These are phyloP conservation scores for Leucania comma DNA, from an alignment of 2,888 invertebrate species.

Conservation along the genomic window DNA sequence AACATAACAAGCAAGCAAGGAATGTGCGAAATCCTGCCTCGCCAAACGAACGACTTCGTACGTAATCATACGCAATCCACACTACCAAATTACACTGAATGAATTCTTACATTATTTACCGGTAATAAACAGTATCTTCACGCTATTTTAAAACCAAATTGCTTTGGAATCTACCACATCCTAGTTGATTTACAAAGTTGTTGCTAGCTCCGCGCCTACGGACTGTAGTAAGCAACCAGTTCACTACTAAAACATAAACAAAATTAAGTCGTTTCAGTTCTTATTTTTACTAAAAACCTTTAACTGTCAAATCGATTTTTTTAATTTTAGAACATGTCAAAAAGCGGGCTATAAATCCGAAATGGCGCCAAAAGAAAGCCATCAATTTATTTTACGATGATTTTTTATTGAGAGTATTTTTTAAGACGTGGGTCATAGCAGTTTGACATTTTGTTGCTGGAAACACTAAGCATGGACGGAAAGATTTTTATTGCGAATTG, in stretches of 20 bases:
- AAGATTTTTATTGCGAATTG: conserved; percentile 62
- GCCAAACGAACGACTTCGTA: conserved; percentile 70
- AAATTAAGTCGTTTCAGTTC: conserved; percentile 1
- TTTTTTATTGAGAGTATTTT: conserved; percentile 56
- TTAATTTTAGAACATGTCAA: conserved; percentile 62
- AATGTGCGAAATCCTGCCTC: conserved; percentile 61
- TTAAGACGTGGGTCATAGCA: conserved; percentile 48
- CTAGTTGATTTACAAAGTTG: conserved; percentile 17
- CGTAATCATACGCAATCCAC: conserved; percentile 74
- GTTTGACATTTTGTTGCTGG: conserved; percentile 59
- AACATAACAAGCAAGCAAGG: conserved; percentile 52
- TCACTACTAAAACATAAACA: conserved; percentile 10
- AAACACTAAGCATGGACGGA: conserved; percentile 40
- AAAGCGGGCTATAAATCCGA: conserved; percentile 77
- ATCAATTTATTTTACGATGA: conserved; percentile 81
- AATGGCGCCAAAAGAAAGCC: conserved; percentile 81
- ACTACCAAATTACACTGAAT: conserved; percentile 66
- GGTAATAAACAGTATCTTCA: conserved; percentile 67
- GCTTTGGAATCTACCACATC: conserved; percentile 1
- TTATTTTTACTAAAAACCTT: conserved; percentile 12
- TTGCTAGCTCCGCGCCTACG: neutral
- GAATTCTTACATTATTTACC: conserved; percentile 73
- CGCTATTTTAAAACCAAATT: conserved; percentile 19
- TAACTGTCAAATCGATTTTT: conserved; percentile 60
- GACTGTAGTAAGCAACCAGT: conserved; percentile 12